phyloP scores from a whole-genome alignment of 1,140 invertebrate genomes.

The Eulimnadia texana region DNA sequence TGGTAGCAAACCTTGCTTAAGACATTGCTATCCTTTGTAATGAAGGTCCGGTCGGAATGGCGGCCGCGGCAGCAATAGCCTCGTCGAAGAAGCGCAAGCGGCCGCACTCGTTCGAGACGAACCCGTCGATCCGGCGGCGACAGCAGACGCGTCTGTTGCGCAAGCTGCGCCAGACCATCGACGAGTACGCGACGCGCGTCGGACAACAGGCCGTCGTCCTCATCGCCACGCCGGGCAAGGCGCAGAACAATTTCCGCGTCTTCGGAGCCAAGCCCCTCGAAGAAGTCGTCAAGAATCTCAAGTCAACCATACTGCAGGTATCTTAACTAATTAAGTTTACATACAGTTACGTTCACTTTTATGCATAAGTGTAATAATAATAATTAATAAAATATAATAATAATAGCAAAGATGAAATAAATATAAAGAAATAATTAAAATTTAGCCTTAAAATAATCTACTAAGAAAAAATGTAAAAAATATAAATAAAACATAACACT shows the following conservation, averaged over 20 bases:
- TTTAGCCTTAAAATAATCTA: too few species aligned
- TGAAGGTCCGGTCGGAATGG: conserved; percentile 85
- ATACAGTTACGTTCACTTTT: background rate
- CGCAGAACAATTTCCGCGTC: conserved; percentile 86
- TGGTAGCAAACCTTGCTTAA: conserved; percentile 11
- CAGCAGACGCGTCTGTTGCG: conserved; percentile 86
- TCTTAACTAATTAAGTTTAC: background rate
- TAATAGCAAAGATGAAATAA: too few species aligned
- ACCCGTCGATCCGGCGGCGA: conserved; percentile 88
- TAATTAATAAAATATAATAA: too few species aligned
- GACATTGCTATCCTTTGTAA: background rate
- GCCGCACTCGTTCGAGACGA: conserved; percentile 93
- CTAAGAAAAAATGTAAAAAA: too few species aligned
- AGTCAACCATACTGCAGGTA: background rate
- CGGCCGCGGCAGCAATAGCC: conserved; percentile 89
- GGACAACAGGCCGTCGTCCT: conserved; percentile 95
- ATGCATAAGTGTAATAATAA: too few species aligned
- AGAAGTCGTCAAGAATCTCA: conserved; percentile 54
- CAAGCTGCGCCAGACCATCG: conserved; percentile 85
- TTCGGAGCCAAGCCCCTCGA: conserved; percentile 94
- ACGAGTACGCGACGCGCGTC: conserved; percentile 90
- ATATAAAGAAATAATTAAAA: too few species aligned
- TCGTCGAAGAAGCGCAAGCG: conserved; percentile 89
- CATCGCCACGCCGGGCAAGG: conserved; percentile 91
- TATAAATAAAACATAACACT: too few species aligned